Conservation (phyloP, 2,113 vertebrate species). For the Syngnathus typhle region DNA sequence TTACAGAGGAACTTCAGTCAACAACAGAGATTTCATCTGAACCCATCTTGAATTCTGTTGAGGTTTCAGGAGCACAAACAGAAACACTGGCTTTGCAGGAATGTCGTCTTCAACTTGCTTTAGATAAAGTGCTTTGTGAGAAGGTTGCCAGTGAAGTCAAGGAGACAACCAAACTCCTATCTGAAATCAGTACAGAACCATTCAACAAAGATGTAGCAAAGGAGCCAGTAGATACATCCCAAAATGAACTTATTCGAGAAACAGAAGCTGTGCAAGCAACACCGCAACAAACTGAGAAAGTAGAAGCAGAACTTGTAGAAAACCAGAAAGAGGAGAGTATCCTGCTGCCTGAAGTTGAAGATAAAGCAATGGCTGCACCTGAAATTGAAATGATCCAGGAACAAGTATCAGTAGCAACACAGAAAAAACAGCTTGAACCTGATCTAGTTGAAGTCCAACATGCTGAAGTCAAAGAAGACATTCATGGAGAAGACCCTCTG, state of each 20-base stretch:
- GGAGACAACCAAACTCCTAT: background rate
- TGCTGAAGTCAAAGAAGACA: background rate
- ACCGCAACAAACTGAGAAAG: background rate
- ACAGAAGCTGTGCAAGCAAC: background rate
- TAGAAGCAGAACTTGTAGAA: background rate
- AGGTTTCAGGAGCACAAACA: background rate
- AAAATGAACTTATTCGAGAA: slow-evolving; percentile 7
- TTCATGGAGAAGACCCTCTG: background rate
- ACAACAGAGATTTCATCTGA: background rate
- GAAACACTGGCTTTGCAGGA: background rate
- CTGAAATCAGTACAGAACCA: background rate
- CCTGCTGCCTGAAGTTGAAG: background rate
- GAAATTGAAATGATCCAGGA: background rate
- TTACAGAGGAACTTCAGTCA: slow-evolving; percentile 1
- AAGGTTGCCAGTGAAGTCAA: background rate
- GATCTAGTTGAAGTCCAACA: background rate
- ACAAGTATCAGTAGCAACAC: background rate
- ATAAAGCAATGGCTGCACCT: background rate
- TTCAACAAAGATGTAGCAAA: background rate
- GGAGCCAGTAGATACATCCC: background rate
- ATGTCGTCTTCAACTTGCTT: background rate
- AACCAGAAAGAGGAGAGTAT: background rate
- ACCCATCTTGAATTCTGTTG: background rate
- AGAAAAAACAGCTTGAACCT: background rate
- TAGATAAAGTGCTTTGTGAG: slow-evolving; percentile 12